Percentiles rank a stretch among this genome's conserved stretches.
phyloP scores from a whole-genome alignment of 1,140 invertebrate species.

The Apis laboriosa region DNA sequence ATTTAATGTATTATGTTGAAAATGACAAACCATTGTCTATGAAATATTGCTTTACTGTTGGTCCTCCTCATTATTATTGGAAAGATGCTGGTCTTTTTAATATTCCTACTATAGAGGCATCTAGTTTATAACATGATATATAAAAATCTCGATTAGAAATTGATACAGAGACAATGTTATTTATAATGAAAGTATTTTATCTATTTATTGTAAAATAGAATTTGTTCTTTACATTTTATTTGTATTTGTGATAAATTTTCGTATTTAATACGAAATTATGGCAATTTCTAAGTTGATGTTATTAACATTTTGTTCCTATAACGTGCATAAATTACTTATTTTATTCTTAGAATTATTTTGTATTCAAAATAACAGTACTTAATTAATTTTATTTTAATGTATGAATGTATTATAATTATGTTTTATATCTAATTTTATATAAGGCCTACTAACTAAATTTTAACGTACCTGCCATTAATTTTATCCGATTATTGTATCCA shows the following conservation, averaged over 20 bases:
- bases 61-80: slow-evolving; percentile 93
- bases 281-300: neutral
- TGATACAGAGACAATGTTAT: neutral
- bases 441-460: neutral
- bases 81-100: slow-evolving; percentile 85
- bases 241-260: neutral
- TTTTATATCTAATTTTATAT: neutral
- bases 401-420: neutral
- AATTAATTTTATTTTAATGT: neutral
- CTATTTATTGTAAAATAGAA: slow-evolving; percentile 19
- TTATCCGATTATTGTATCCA: neutral
- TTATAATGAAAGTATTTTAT: slow-evolving; percentile 9
- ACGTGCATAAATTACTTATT: neutral
- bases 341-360: slow-evolving; percentile 5
- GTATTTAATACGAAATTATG: neutral
- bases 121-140: slow-evolving; percentile 65
- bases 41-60: slow-evolving; percentile 93
- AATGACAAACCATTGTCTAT: slow-evolving; percentile 88
- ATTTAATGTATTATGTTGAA: slow-evolving; percentile 98
- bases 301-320: neutral
- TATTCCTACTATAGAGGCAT: slow-evolving; percentile 90
- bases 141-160: neutral
- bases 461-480: neutral
- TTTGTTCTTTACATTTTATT: neutral
- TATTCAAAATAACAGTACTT: neutral